A percentile compares a stretch with the other conserved stretches of the same genome.
Evolutionary conservation across 2,113 vertebrate genomes (phyloP).

Genomic region (Ranitomeya imitator): DNA sequence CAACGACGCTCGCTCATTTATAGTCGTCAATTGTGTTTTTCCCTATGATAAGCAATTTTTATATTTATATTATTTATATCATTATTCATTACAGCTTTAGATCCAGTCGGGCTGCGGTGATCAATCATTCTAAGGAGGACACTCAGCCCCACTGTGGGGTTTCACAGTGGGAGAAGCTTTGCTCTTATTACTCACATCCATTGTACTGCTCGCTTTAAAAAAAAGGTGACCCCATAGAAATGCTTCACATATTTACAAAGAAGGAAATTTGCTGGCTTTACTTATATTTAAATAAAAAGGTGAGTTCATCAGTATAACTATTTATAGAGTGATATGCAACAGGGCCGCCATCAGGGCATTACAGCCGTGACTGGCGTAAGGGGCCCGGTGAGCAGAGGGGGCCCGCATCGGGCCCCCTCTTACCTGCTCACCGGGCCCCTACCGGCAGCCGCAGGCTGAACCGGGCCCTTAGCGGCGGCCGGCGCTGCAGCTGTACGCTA

Average conservation of each 20-base stretch:
- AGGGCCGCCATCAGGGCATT: too few relatives aligned
- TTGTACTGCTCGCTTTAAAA: not conserved
- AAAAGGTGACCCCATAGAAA: not conserved
- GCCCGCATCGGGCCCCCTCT: too few relatives aligned
- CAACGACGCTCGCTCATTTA: not conserved
- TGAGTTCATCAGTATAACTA: too few relatives aligned
- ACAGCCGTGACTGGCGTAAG: too few relatives aligned
- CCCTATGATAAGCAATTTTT: not conserved
- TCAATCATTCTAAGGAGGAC: not conserved
- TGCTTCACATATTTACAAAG: not conserved
- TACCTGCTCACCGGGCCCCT: too few relatives aligned
- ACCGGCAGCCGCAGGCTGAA: too few relatives aligned
- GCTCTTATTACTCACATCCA: not conserved
- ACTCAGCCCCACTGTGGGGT: not conserved
- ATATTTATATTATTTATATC: not conserved
- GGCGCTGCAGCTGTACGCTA: too few relatives aligned
- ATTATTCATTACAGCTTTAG: constrained; percentile 1
- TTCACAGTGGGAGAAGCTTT: not conserved
- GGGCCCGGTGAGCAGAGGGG: too few relatives aligned
- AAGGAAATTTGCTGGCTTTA: too few relatives aligned
- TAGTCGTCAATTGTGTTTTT: not conserved
- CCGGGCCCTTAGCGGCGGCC: too few relatives aligned
- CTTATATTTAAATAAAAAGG: too few relatives aligned
- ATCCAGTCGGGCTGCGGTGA: not conserved
- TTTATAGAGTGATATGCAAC: too few relatives aligned